Percentiles rank a stretch among this genome's conserved stretches.
Conservation (phyloP, 2,797 vertebrate species). For the Dendrocincla tyrannina region DNA sequence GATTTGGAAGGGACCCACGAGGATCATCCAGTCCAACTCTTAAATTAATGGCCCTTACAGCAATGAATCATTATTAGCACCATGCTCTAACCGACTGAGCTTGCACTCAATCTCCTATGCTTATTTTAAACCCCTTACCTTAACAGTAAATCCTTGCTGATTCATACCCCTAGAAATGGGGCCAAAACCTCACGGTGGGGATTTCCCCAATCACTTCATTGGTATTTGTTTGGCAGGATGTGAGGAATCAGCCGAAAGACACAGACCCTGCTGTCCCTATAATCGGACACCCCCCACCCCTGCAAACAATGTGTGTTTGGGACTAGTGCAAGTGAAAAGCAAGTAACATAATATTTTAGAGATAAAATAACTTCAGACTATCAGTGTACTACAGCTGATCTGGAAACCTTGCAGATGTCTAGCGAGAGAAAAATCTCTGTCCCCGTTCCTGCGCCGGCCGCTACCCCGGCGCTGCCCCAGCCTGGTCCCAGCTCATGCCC, state of each 20-base stretch:
- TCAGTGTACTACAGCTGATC: neutral
- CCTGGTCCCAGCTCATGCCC: neutral
- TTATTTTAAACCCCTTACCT: neutral
- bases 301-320: neutral
- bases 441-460: neutral
- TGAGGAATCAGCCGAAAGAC: neutral
- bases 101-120: accelerated
- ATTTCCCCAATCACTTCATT: neutral
- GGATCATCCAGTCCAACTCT: neutral
- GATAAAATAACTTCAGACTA: neutral
- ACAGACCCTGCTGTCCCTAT: neutral
- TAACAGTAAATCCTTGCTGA: neutral
- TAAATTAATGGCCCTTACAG: neutral
- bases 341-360: neutral
- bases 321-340: neutral
- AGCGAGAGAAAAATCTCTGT: neutral
- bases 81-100: neutral
- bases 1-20: neutral
- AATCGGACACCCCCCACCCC: neutral
- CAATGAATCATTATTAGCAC: neutral
- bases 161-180: neutral
- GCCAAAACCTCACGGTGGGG: neutral
- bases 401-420: neutral
- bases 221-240: neutral
- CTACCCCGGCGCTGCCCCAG: neutral